Evolutionary conservation across 1,140 invertebrate genomes (phyloP).

Genomic region (Zaprionus taronus): DNA sequence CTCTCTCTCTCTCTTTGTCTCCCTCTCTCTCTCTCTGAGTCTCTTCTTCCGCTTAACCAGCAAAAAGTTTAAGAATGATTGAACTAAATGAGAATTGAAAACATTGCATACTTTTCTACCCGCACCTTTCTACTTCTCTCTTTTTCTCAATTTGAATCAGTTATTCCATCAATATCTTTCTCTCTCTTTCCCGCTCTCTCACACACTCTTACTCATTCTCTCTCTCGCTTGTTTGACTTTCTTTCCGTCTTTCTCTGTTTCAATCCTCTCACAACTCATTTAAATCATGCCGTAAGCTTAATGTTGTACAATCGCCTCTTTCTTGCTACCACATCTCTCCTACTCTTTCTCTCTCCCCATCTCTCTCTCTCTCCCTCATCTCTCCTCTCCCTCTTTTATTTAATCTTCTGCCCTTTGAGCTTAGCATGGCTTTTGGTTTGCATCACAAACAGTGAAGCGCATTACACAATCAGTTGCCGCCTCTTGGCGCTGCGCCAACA

Average conservation of each 20-base stretch:
- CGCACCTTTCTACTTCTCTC: background rate
- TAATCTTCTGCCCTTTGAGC: background rate
- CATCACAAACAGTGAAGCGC: background rate
- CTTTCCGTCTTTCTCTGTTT: background rate
- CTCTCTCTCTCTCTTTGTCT: background rate
- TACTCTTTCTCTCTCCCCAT: background rate
- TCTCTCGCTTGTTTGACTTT: background rate
- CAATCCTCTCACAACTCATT: background rate
- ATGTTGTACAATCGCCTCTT: background rate
- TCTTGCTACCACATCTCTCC: background rate
- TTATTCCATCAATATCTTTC: background rate
- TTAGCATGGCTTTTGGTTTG: conserved; percentile 5
- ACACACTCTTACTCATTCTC: no score
- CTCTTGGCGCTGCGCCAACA: background rate
- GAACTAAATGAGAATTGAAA: background rate
- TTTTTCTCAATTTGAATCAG: background rate
- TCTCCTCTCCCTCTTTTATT: background rate
- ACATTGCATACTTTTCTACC: no score
- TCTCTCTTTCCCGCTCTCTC: background rate
- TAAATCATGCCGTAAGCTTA: background rate
- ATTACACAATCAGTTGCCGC: background rate
- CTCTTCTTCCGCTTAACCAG: background rate
- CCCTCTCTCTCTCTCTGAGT: no score
- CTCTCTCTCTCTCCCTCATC: background rate
- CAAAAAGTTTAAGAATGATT: background rate